Evolutionary conservation across 2,888 invertebrate genomes (phyloP).

Genomic region (Chaetogeoica ovagalla): DNA sequence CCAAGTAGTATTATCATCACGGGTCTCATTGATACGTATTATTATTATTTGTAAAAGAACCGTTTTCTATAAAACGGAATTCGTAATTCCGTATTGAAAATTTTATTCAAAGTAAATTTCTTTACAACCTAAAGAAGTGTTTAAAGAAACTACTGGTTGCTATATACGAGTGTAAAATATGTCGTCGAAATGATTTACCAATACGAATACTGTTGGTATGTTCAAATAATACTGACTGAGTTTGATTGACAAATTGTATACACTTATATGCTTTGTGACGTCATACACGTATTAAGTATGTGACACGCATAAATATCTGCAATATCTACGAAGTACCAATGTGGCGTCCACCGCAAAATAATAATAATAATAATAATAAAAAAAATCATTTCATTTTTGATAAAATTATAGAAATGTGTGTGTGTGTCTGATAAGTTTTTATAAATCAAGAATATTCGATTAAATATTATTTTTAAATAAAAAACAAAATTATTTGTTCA

Average conservation of each 20-base stretch:
- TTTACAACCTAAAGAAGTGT: background rate
- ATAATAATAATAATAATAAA: background rate
- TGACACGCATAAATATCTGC: conserved; percentile 38
- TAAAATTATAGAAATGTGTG: background rate
- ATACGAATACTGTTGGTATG: conserved; percentile 14
- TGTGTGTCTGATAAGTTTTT: background rate
- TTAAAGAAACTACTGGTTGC: background rate
- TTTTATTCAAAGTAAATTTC: no score
- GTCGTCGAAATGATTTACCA: background rate
- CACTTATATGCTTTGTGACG: conserved; percentile 40
- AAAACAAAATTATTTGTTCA: background rate
- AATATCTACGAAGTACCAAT: background rate
- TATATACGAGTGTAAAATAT: background rate
- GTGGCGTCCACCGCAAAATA: conserved; percentile 1
- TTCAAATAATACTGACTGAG: conserved; percentile 32
- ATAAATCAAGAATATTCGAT: background rate
- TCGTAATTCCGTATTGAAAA: no score
- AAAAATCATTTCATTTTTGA: conserved; percentile 13
- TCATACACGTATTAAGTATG: conserved; percentile 39
- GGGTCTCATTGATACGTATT: no score
- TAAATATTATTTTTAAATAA: background rate
- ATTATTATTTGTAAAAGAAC: no score
- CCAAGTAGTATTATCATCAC: no score
- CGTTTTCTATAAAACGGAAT: no score
- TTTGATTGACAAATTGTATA: conserved; percentile 20